These are phyloP conservation scores for Chaenocephalus aceratus DNA, from an alignment of 2,113 vertebrate genomes.

Conservation along the genomic window DNA sequence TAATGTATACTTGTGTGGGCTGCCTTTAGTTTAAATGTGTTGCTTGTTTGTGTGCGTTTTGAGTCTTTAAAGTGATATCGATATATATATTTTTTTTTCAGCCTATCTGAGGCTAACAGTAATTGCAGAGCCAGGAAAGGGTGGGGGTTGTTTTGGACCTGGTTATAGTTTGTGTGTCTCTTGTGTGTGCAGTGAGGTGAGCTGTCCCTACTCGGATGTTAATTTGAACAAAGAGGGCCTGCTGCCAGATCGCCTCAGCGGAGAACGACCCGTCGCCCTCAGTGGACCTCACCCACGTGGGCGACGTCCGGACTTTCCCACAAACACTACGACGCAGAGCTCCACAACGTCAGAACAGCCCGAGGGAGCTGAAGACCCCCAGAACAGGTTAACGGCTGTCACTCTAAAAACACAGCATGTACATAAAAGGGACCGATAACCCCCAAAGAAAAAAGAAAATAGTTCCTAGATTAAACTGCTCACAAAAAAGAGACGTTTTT, in stretches of 20 bases:
- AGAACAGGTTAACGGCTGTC: constrained; percentile 77
- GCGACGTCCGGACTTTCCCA: constrained; percentile 68
- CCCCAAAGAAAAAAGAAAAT: too few species aligned
- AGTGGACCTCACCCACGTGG: constrained; percentile 76
- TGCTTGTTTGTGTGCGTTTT: constrained; percentile 36
- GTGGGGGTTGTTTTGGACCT: neutral
- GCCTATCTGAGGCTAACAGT: constrained; percentile 4
- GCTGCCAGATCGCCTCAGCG: constrained; percentile 88
- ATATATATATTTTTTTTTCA: neutral
- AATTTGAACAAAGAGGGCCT: constrained; percentile 89
- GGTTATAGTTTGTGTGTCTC: constrained; percentile 17
- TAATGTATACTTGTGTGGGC: constrained; percentile 47
- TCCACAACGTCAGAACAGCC: constrained; percentile 58
- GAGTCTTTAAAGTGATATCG: constrained; percentile 23
- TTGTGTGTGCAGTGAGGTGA: constrained; percentile 83
- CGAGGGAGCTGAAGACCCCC: constrained; percentile 74
- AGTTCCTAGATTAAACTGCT: too few species aligned
- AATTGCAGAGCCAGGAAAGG: neutral
- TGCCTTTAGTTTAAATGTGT: constrained; percentile 45
- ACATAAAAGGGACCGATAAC: neutral
- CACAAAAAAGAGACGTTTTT: too few species aligned
- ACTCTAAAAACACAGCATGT: neutral
- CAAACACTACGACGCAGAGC: constrained; percentile 42
- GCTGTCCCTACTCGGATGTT: constrained; percentile 90
- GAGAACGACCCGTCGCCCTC: constrained; percentile 81